phyloP scores from a whole-genome alignment of 2,113 vertebrate genomes.

The Atherinomorus stipes region DNA sequence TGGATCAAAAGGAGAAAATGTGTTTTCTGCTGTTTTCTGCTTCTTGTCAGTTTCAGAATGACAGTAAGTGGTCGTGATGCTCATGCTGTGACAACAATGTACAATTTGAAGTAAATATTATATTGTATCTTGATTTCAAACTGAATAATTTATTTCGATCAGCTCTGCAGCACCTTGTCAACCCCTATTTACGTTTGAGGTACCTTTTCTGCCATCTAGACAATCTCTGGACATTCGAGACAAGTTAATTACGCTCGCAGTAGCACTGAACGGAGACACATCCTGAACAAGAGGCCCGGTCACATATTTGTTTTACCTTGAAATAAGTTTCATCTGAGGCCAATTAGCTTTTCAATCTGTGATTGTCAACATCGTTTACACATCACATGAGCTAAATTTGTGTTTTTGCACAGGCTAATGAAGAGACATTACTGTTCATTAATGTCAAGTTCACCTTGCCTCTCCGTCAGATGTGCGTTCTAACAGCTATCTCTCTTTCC shows the following conservation, averaged over 20 bases:
- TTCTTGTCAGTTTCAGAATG: slow-evolving; percentile 50
- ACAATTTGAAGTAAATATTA: slow-evolving; percentile 62
- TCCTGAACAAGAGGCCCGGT: slow-evolving; percentile 28
- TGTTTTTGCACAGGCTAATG: slow-evolving; percentile 64
- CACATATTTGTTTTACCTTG: slow-evolving; percentile 49
- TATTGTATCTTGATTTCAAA: slow-evolving; percentile 56
- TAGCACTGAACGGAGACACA: slow-evolving; percentile 25
- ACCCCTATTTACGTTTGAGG: slow-evolving; percentile 43
- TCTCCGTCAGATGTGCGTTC: slow-evolving; percentile 67
- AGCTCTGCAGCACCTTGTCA: slow-evolving; percentile 46
- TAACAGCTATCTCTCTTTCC: slow-evolving; percentile 44
- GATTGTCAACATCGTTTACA: slow-evolving; percentile 67
- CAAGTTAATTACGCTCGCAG: slow-evolving; percentile 29
- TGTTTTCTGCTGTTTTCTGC: slow-evolving; percentile 73
- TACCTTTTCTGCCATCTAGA: slow-evolving; percentile 61
- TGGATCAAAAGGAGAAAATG: slow-evolving; percentile 39
- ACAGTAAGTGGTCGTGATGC: slow-evolving; percentile 56
- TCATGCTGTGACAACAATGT: slow-evolving; percentile 75
- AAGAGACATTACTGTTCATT: slow-evolving; percentile 70
- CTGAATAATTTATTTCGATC: slow-evolving; percentile 40
- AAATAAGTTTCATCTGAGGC: slow-evolving; percentile 55
- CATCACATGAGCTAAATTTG: slow-evolving; percentile 55
- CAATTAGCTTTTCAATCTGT: slow-evolving; percentile 62
- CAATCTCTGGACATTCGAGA: slow-evolving; percentile 63
- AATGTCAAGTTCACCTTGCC: slow-evolving; percentile 73